phyloP scores from a whole-genome alignment of 2,113 vertebrate species.

The Nothobranchius kuhntae region DNA sequence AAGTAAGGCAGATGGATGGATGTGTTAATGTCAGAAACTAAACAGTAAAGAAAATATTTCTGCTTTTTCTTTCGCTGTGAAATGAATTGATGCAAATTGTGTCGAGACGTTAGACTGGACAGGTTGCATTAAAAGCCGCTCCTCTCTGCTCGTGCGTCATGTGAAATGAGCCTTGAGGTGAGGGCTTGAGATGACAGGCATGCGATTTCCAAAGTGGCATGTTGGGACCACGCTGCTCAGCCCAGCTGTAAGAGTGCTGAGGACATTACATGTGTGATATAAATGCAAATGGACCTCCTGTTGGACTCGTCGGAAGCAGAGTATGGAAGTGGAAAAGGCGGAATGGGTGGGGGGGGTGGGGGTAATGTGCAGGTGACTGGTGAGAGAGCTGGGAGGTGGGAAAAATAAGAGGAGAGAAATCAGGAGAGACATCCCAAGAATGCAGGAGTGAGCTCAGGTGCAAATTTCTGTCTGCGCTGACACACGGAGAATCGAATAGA shows the following conservation, averaged over 20 bases:
- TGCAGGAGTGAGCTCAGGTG: slow-evolving; percentile 50
- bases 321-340: background rate
- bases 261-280: slow-evolving; percentile 68
- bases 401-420: slow-evolving; percentile 54
- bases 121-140: slow-evolving; percentile 40
- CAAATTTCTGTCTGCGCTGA: slow-evolving; percentile 27
- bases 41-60: slow-evolving; percentile 7
- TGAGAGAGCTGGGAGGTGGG: background rate
- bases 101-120: slow-evolving; percentile 18
- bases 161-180: slow-evolving; percentile 62
- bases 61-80: background rate
- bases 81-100: slow-evolving; percentile 24
- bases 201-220: slow-evolving; percentile 58
- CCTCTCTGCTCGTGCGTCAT: slow-evolving; percentile 25
- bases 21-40: background rate
- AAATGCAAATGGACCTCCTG: slow-evolving; percentile 74
- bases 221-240: slow-evolving; percentile 56
- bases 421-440: slow-evolving; percentile 51
- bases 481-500: slow-evolving; percentile 2
- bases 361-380: slow-evolving; percentile 47
- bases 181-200: slow-evolving; percentile 54
- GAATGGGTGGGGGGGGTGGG: background rate
- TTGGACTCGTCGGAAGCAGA: slow-evolving; percentile 35
- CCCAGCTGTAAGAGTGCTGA: slow-evolving; percentile 36
- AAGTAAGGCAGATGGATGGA: background rate